Evolutionary conservation across 2,888 invertebrate genomes (phyloP), one percentile per base, ranked within the genome.

Genomic region (Drosophila emarginata): DNA sequence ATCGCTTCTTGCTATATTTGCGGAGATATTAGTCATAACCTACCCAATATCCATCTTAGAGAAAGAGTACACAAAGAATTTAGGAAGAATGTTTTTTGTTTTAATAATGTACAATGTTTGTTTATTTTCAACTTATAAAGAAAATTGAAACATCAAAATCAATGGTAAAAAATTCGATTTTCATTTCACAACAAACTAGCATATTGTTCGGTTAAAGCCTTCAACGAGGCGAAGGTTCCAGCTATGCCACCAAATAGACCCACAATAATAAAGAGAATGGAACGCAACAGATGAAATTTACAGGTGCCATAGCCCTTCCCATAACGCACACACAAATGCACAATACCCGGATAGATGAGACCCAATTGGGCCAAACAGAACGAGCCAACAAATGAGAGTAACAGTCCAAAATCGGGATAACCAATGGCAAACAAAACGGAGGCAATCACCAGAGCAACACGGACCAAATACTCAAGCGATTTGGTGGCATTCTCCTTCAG

Each of bases 341-440:
- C 96, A 11, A 97, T 92, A 3, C 97, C 96, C 0, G 98, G 98
- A 91, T 97, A 96, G 87, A 98, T 97, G 1, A 98, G 93, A 1
- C 97, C 97, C 61, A 98, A 93, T 74, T 96, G 96, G 4, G 97
- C 97, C 45, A 97, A 93, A 78, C 97, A 97, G 3, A 98, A 95
- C 12, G 98, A 97, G 21, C 98, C 98, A 1, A 98, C 96, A 40
- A 98, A 92, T 0, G 97, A 96, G 69, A 98, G 97, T 89, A 97
- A 96, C 1, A 97, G 95, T 0, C 96, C 97, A 18, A 98, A 93
- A 80, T 97, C 95, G 0, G 98, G 98, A 59, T 97, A 95, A 5
- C 95, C 94, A 58, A 96, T 95, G 4, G 97, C 97, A 45, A 75
- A 72, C 0, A 89, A 62, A 6, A 89, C 86, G 12, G 95, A 94